Conservation (phyloP, 2,797 vertebrate genomes). For the Chelmon rostratus region DNA sequence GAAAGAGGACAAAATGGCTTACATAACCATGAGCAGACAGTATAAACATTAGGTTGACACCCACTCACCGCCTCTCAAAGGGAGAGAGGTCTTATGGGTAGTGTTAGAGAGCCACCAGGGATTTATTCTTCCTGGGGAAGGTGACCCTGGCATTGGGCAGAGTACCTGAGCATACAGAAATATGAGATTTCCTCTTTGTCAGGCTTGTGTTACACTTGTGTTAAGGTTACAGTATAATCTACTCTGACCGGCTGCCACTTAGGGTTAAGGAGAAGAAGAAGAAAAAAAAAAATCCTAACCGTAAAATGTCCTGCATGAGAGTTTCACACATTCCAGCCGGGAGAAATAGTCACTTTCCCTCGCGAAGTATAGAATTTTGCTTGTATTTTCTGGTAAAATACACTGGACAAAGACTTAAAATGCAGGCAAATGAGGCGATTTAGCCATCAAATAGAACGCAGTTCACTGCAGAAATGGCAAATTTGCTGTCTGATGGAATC, state of each 20-base stretch:
- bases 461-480: slow-evolving; percentile 42
- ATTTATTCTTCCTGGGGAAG: slow-evolving; percentile 82
- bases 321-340: not conserved
- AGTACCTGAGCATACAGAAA: slow-evolving; percentile 85
- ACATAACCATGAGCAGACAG: slow-evolving; percentile 83
- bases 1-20: slow-evolving; percentile 81
- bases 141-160: slow-evolving; percentile 82
- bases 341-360: not conserved
- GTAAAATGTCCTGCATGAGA: slow-evolving; percentile 16
- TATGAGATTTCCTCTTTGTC: slow-evolving; percentile 81
- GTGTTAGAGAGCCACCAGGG: slow-evolving; percentile 74
- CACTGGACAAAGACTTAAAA: slow-evolving; percentile 11
- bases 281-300: not conserved
- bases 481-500: slow-evolving; percentile 57
- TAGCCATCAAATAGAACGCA: slow-evolving; percentile 35
- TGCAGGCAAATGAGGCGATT: slow-evolving; percentile 10
- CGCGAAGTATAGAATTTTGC: not conserved
- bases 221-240: slow-evolving; percentile 77
- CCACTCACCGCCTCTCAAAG: slow-evolving; percentile 81
- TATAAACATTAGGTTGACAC: slow-evolving; percentile 85
- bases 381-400: slow-evolving; percentile 10
- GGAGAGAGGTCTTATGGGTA: slow-evolving; percentile 80
- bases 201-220: slow-evolving; percentile 74
- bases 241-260: slow-evolving; percentile 27
- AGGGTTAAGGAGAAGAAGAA: slow-evolving; percentile 27